phyloP scores from a whole-genome alignment of 2,113 vertebrate genomes.

The Potamarius usumacintae region DNA sequence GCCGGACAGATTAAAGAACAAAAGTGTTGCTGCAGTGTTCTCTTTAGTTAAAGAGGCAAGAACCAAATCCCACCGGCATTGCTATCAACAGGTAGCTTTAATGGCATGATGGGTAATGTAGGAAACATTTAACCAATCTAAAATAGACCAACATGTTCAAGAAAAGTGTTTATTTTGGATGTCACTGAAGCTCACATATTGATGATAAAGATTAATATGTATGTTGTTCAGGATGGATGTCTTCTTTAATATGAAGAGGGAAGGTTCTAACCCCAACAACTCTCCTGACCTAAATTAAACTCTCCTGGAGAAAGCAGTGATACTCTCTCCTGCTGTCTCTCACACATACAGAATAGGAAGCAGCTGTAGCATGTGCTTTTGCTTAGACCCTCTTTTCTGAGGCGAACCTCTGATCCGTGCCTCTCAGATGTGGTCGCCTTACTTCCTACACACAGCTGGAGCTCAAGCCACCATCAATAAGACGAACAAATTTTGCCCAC shows the following conservation, averaged over 20 bases:
- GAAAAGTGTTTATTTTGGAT: not conserved
- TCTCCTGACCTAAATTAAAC: constrained; percentile 22
- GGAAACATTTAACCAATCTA: not conserved
- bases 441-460: constrained; percentile 60
- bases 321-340: constrained; percentile 45
- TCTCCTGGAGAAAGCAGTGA: constrained; percentile 4
- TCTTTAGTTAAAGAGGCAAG: not conserved
- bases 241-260: not conserved
- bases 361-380: constrained; percentile 73
- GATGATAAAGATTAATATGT: not conserved
- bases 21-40: not conserved
- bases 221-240: not conserved
- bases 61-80: not conserved
- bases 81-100: not conserved
- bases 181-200: not conserved
- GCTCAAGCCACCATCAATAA: constrained; percentile 50
- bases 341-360: constrained; percentile 54
- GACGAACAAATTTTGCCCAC: constrained; percentile 57
- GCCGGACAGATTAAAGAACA: not conserved
- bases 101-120: not conserved
- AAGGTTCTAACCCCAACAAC: constrained; percentile 26
- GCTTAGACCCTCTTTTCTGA: constrained; percentile 62
- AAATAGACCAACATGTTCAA: not conserved
- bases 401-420: constrained; percentile 61
- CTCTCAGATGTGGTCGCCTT: constrained; percentile 65